Evolutionary conservation across 64 coral and sea anemone species (phyloP), one percentile per base, ranked within the genome.

Genomic region (Acropora tenuis): DNA sequence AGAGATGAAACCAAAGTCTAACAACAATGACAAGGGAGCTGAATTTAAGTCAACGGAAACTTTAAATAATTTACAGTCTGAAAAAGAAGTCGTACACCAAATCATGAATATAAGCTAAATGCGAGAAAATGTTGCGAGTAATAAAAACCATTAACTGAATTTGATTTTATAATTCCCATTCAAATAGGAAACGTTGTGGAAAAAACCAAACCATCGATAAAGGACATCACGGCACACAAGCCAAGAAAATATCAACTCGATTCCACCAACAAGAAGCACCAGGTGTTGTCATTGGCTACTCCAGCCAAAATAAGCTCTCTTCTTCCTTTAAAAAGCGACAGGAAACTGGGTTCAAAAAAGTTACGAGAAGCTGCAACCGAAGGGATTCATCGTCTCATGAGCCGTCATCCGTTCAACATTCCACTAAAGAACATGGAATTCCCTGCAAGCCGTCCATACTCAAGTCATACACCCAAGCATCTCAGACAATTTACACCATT

Each of bases 311-410:
- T 72, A 18, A 42, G 59, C 46, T 82, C 89, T 6, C 45, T 83
- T 43, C 79, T 91, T 58, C 89, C 89, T 41, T 79, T 60, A 11
- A 66, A 78, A 13, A 49, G 16, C 40, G 17, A 73, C 18, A 73
- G 74, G 59, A 42, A 67, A 19, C 65, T 91, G 44, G 83, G 82
- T 67, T 79, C 89, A 20, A 91, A 91, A 20, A 79, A 67, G 2
- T 50, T 91, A n/a, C 79, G 78, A 4, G 42, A 63, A 12, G 79
- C 43, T 69, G n/a, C 53, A 19, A 79, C 57, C 0, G 43, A 67
- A 44, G 50, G 43, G 15, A 73, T 91, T 40, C 89, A 91, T 19
- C 78, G 82, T 41, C 75, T 90, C 18, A 71, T 90, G 58, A 59
- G 72, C 45, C 79, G 50, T 46, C 89, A 91, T 46, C 79, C 78